A percentile compares a stretch with the other conserved stretches of the same genome.
Conservation (phyloP, 2,888 invertebrate genomes). For the Chrysolina americana region DNA sequence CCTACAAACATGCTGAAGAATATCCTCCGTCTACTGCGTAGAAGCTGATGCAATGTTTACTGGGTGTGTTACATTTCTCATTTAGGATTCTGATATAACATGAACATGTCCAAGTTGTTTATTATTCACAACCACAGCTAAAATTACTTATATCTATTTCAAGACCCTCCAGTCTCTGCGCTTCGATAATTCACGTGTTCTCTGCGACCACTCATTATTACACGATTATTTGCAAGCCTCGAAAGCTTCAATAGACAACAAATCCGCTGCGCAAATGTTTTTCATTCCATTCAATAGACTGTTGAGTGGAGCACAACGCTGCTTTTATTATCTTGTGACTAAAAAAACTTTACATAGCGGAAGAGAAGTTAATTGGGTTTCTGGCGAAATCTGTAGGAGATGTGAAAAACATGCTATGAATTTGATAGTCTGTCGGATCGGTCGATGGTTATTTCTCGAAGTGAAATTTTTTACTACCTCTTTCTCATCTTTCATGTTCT, state of each 20-base stretch:
- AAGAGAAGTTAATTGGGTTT: neutral
- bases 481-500: no score
- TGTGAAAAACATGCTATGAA: neutral
- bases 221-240: constrained; percentile 16
- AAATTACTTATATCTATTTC: neutral
- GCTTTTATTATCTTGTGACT: neutral
- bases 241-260: constrained; percentile 31
- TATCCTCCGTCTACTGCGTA: no score
- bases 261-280: constrained; percentile 28
- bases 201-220: neutral
- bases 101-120: no score
- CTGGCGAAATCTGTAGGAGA: neutral
- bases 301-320: constrained; percentile 7
- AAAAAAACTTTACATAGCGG: constrained; percentile 23
- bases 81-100: no score
- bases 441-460: no score
- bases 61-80: no score
- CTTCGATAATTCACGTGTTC: neutral
- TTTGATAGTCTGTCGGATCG: no score
- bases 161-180: neutral
- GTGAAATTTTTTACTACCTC: no score
- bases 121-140: no score
- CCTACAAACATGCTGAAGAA: no score
- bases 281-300: constrained; percentile 9
- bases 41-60: no score